Base-by-base conservation (phyloP, 2,113 vertebrate species). In the Macquaria australasica region DNA sequence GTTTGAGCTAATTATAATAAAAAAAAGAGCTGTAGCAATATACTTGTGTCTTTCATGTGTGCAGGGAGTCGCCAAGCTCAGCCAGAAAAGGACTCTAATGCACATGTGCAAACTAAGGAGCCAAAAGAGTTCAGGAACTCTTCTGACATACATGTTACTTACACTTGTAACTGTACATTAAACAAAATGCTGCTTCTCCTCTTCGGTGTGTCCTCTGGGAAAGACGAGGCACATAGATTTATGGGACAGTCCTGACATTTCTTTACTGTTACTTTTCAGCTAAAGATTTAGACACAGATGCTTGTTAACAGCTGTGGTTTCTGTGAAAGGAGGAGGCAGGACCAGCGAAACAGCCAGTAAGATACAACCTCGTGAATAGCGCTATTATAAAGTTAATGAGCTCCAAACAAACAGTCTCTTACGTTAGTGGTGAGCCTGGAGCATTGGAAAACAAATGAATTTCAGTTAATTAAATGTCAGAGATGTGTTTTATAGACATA, bases 361-460 rank as follows among this genome's bases (percentile, higher is more conserved):
- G 25, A 23, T 0, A 10, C 31, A 10, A n/a, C 18, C 39, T 73
- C 39, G 66, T 73, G 37, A 73, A 37, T 73, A 45, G 34, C 31
- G 11, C 28, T 48, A 23, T 58, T 48, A 66, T 48, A 3, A 64
- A 7, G 8, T 66, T 73, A 73, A 73, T 81, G 69, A 73, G 48
- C 58, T 43, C 45, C 18, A 31, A 8, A 43, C 43, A 21, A 34
- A 34, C 34, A 34, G 53, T 41, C 37, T 50, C 21, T 31, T 64
- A 10, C 20, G 12, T 73, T 45, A 51, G n/a, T 10, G 28, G 5
- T 14, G 16, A 16, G n/a, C 0, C 43, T 69, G 14, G 5, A 18
- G 16, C 48, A 51, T 51, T 51, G 5, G 48, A 51, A 18, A 68
- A 14, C 37, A 69, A 59, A 79, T n/a, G 14, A 37, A 7, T 34